Conservation (phyloP, 2,888 invertebrate genomes). For the Myathropa florea region DNA sequence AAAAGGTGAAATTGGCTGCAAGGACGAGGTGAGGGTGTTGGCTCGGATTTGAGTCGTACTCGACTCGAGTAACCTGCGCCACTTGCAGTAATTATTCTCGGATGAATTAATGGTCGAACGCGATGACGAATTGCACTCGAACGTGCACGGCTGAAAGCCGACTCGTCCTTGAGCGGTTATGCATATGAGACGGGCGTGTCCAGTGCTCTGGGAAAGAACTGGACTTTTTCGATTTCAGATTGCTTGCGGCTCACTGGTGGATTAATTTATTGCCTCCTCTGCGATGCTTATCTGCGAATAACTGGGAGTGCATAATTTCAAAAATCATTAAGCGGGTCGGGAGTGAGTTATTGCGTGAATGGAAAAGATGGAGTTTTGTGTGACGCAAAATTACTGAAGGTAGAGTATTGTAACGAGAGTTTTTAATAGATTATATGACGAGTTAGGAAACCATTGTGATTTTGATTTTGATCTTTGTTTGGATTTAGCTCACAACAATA, state of each 20-base stretch:
- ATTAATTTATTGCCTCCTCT: conserved; percentile 16
- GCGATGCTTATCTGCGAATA: conserved; percentile 13
- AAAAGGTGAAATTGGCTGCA: neutral
- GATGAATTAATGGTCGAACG: conserved; percentile 46
- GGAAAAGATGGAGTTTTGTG: neutral
- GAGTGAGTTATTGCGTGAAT: neutral
- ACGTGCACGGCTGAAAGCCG: neutral
- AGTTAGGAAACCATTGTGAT: too few species aligned
- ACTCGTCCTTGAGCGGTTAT: conserved; percentile 38
- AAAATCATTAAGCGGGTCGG: neutral
- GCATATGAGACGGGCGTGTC: conserved; percentile 57
- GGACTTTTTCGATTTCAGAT: conserved; percentile 20
- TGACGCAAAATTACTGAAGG: neutral
- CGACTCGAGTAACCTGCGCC: conserved; percentile 25
- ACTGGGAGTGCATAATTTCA: neutral
- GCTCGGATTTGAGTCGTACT: neutral
- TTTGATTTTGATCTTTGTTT: too few species aligned
- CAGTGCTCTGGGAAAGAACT: conserved; percentile 8
- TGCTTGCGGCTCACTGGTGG: conserved; percentile 5
- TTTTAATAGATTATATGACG: too few species aligned
- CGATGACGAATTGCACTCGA: conserved; percentile 56
- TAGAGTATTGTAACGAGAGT: too few species aligned
- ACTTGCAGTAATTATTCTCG: conserved; percentile 56
- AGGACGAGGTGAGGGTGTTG: neutral
- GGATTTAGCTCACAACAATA: too few species aligned